These are phyloP conservation scores for Slavum lentiscoides DNA, from an alignment of 2,888 invertebrate species.

Conservation along the genomic window DNA sequence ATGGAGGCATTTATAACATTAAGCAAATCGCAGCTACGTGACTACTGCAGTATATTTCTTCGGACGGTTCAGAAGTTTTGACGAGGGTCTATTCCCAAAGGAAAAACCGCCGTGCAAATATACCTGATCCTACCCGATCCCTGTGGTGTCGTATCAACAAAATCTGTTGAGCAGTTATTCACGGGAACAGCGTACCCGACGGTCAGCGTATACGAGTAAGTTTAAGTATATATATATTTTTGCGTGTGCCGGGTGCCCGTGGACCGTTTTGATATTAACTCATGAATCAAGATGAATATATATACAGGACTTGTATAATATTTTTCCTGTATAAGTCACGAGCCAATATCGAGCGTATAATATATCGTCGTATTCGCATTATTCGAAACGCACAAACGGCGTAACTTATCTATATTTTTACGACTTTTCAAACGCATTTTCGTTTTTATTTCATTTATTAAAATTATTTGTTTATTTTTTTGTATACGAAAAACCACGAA, in stretches of 20 bases:
- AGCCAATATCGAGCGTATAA: no score
- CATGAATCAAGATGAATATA: not conserved
- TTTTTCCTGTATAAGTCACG: no score
- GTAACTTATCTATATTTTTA: no score
- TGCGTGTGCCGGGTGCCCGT: not conserved
- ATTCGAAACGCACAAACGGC: no score
- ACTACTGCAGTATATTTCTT: slow-evolving; percentile 2
- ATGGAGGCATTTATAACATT: slow-evolving; percentile 17
- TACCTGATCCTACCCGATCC: slow-evolving; percentile 25
- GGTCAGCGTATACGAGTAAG: slow-evolving; percentile 42
- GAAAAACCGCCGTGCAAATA: slow-evolving; percentile 16
- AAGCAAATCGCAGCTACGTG: slow-evolving; percentile 22
- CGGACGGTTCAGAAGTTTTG: slow-evolving; percentile 24
- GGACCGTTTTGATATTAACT: not conserved
- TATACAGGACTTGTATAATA: no score
- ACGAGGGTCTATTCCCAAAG: slow-evolving; percentile 33
- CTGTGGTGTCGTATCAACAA: slow-evolving; percentile 48
- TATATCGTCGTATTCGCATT: no score
- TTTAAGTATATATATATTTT: not conserved
- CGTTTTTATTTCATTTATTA: no score
- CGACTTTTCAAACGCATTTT: no score
- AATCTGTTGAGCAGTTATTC: slow-evolving; percentile 47
- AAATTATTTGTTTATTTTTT: no score
- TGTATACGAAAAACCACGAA: no score
- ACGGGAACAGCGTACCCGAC: slow-evolving; percentile 2